These are phyloP conservation scores for Sciurus vulgaris DNA, from an alignment of 2,797 vertebrate genomes.

Conservation along the genomic window DNA sequence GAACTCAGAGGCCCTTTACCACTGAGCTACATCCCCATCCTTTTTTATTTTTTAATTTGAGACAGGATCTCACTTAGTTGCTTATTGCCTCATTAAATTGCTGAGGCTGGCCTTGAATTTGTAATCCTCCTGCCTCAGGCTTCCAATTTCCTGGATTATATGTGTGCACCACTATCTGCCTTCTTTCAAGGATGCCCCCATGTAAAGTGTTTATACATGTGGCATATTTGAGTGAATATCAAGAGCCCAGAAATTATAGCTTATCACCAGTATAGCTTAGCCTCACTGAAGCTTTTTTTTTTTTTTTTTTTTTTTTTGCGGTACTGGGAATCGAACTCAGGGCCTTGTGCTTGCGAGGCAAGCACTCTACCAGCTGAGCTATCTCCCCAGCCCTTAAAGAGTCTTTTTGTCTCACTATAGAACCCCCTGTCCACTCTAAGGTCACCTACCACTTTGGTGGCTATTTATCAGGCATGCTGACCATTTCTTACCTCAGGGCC, in stretches of 20 bases:
- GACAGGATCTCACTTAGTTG: too few species aligned
- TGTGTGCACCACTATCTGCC: neutral
- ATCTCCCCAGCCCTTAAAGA: neutral
- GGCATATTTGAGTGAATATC: neutral
- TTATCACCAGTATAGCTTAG: neutral
- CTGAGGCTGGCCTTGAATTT: too few species aligned
- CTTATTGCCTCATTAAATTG: too few species aligned
- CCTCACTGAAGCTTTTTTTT: neutral
- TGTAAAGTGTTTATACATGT: neutral
- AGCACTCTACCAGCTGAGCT: too few species aligned
- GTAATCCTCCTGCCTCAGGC: too few species aligned
- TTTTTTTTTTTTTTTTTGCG: too few species aligned
- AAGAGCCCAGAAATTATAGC: neutral
- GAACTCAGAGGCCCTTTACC: too few species aligned
- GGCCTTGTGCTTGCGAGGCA: too few species aligned
- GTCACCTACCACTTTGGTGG: neutral
- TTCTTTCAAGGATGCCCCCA: neutral
- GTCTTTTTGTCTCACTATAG: neutral
- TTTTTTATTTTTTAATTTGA: too few species aligned
- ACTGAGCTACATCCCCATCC: too few species aligned
- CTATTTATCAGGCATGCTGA: neutral
- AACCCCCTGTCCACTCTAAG: neutral
- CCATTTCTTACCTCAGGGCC: neutral
- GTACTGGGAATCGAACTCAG: too few species aligned
- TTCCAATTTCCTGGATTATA: too few species aligned